Evolutionary conservation across 2,113 vertebrate species (phyloP), one percentile per base, ranked within the genome.

Genomic region (Perca schrenkii): DNA sequence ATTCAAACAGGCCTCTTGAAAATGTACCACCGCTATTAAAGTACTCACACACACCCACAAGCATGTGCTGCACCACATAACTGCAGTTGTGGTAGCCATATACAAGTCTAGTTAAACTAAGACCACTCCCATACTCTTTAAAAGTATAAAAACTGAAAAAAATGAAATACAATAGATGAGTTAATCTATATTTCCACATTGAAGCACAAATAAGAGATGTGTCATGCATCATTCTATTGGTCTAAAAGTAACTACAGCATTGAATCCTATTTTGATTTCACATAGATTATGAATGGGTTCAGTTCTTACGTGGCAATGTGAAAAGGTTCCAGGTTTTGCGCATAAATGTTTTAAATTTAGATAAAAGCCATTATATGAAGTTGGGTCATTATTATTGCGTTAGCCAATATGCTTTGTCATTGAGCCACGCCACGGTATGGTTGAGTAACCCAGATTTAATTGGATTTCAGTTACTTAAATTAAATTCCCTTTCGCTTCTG

Each of bases 381-480:
- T 62, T 25, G 34, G 46, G 34, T 64, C 47, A 76, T 61, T 79
- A 16, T 72, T 67, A 43, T 78, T 40, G n/a, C 75, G 47, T 65
- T 17, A 19, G 13, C 12, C 53, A 43, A 43, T n/a, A 22, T 2
- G 56, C 75, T 82, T 79, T 77, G 67, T 83, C 82, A 65, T 19
- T 65, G 46, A 85, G 70, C 71, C 43, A 77, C 74, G 74, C 83
- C 60, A 19, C 22, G 54, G 40, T 64, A 72, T 14, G 71, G 46
- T 66, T 87, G 72, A 78, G 28, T 31, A 68, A 67, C 71, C 43
- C 46, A 62, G 74, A 66, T 88, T 77, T 84, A 82, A 92, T 83
- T 86, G 74, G 65, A 88, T 85, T 86, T 72, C 36, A 34, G 65
- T 77, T 67, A 34, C 83, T 73, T 76, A 63, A 86, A 84, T 86